Percentiles rank a stretch among this genome's conserved stretches.
These are phyloP conservation scores for Numenius phaeopus DNA, from an alignment of 2,797 vertebrate genomes.

Conservation along the genomic window DNA sequence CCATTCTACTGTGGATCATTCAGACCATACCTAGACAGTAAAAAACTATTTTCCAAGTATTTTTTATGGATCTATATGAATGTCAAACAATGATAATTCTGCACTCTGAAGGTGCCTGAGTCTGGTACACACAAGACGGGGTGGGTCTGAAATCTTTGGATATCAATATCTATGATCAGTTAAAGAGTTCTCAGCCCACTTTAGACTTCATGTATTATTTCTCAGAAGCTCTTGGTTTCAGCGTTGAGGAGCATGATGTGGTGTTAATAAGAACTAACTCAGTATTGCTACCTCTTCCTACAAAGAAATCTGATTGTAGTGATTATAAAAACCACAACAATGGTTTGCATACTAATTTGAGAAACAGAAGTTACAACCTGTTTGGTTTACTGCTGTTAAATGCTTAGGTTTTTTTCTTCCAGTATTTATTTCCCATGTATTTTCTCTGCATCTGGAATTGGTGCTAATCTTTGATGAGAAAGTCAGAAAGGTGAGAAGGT, in stretches of 20 bases:
- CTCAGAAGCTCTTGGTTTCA: slow-evolving; percentile 2
- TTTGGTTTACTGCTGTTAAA: neutral
- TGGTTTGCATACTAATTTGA: neutral
- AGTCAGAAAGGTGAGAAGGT: slow-evolving; percentile 17
- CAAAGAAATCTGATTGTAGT: neutral
- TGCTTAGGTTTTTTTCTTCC: neutral
- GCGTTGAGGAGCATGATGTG: neutral
- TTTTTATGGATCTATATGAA: neutral
- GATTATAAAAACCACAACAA: neutral
- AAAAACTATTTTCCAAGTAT: neutral
- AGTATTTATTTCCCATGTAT: neutral
- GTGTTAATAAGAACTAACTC: slow-evolving; percentile 45
- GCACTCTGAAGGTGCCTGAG: neutral
- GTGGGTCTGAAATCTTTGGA: neutral
- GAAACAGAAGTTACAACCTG: slow-evolving; percentile 14
- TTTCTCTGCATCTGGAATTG: neutral
- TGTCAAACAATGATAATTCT: neutral
- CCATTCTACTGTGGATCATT: neutral
- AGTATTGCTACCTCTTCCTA: neutral
- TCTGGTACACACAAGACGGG: neutral
- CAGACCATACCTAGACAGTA: neutral
- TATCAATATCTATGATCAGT: neutral
- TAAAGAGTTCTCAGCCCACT: neutral
- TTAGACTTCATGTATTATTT: neutral
- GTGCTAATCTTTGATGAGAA: slow-evolving; percentile 11